These are phyloP conservation scores for Helleia helle DNA, from an alignment of 2,888 invertebrate genomes.

Conservation along the genomic window DNA sequence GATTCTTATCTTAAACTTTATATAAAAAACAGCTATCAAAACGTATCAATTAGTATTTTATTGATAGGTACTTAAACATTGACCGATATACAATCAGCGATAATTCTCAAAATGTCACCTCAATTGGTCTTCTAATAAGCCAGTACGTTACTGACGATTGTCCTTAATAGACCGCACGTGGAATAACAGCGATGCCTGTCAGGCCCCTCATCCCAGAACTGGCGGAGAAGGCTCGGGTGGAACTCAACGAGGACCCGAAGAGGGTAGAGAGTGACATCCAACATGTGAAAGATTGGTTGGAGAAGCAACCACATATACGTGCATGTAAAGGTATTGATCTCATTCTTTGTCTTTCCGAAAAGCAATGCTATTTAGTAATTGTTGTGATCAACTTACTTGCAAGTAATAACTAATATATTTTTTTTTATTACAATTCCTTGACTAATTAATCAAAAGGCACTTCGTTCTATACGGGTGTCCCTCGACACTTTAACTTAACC, in stretches of 20 bases:
- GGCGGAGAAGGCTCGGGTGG: constrained; percentile 42
- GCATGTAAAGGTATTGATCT: constrained; percentile 37
- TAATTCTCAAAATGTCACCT: constrained; percentile 10
- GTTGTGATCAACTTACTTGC: too few species aligned
- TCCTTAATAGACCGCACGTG: neutral
- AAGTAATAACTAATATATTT: too few species aligned
- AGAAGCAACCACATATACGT: constrained; percentile 61
- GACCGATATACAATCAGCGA: constrained; percentile 14
- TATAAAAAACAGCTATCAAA: too few species aligned
- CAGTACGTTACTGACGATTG: constrained; percentile 5
- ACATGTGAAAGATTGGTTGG: constrained; percentile 63
- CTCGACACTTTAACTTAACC: too few species aligned
- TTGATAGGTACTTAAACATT: constrained; percentile 5
- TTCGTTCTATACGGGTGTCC: too few species aligned
- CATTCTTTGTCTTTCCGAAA: too few species aligned
- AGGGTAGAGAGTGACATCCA: constrained; percentile 49
- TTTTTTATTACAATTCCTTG: too few species aligned
- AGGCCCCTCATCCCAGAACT: constrained; percentile 29
- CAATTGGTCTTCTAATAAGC: constrained; percentile 4
- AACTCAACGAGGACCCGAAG: constrained; percentile 63
- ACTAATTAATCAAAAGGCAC: too few species aligned
- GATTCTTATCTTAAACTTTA: too few species aligned
- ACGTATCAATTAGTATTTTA: constrained; percentile 5
- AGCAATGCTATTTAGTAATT: too few species aligned
- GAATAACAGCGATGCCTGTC: constrained; percentile 24